Evolutionary conservation across 2,113 vertebrate genomes (phyloP).

Genomic region (Meles meles): DNA sequence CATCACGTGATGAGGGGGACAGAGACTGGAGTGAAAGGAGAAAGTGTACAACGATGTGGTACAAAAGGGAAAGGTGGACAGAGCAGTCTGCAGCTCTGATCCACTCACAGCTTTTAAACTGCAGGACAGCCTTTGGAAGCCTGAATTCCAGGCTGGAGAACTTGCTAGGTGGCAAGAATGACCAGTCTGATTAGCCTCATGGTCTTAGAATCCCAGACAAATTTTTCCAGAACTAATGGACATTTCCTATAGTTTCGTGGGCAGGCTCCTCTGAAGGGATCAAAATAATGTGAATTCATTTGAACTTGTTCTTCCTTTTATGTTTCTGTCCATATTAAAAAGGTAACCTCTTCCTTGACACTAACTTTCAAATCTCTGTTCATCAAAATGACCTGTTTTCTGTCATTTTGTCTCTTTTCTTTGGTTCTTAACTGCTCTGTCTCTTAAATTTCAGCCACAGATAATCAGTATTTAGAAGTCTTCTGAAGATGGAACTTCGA

Average conservation of each 20-base stretch:
- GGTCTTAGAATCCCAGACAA: not conserved
- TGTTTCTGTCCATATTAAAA: not conserved
- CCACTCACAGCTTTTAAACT: not conserved
- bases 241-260: not conserved
- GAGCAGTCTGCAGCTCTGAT: not conserved
- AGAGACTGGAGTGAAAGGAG: not conserved
- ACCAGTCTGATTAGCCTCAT: not conserved
- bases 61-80: not conserved
- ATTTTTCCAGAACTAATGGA: not conserved
- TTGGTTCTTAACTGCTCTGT: not conserved
- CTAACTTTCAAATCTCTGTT: constrained; percentile 23
- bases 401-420: constrained; percentile 34
- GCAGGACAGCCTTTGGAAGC: not conserved
- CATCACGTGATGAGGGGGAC: not conserved
- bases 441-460: constrained; percentile 8
- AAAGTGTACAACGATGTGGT: not conserved
- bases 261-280: not conserved
- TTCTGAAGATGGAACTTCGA: not conserved
- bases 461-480: not conserved
- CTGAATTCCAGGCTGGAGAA: not conserved
- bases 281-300: not conserved
- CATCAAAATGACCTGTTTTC: not conserved
- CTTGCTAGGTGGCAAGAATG: not conserved
- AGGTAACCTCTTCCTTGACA: constrained; percentile 4
- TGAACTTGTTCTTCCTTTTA: constrained; percentile 11